These are phyloP conservation scores for Pseudopipra pipra DNA, from an alignment of 2,113 vertebrate genomes.

Conservation along the genomic window DNA sequence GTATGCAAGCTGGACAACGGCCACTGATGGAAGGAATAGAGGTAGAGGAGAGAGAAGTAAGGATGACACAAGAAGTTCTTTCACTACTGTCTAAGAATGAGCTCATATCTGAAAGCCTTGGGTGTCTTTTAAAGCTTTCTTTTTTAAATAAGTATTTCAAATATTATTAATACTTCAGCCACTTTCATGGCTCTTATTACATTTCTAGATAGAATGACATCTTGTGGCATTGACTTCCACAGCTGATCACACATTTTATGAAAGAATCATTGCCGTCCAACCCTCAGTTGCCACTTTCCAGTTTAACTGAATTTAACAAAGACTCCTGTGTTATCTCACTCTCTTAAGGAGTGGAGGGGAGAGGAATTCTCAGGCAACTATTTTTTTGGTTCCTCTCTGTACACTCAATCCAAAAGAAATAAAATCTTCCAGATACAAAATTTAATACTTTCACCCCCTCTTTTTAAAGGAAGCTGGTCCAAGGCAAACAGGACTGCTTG, in stretches of 20 bases:
- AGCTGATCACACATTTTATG: background rate
- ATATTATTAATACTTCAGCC: background rate
- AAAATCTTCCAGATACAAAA: background rate
- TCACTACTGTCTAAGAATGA: background rate
- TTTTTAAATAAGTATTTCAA: background rate
- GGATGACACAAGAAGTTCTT: background rate
- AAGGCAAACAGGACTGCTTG: conserved; percentile 41
- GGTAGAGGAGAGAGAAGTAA: background rate
- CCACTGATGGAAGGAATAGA: background rate
- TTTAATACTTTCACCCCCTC: background rate
- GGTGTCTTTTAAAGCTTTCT: background rate
- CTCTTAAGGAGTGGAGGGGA: accelerated
- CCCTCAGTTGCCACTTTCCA: background rate
- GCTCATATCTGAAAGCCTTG: background rate
- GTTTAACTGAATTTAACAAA: background rate
- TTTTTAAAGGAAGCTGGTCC: background rate
- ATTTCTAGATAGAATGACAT: background rate
- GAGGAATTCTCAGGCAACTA: background rate
- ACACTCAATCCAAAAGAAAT: background rate
- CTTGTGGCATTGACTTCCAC: background rate
- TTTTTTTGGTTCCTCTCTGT: background rate
- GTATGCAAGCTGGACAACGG: background rate
- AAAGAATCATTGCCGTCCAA: background rate
- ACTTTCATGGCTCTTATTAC: background rate
- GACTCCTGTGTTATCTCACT: background rate